Conservation (phyloP, 2,797 vertebrate species). For the Saguinus oedipus region DNA sequence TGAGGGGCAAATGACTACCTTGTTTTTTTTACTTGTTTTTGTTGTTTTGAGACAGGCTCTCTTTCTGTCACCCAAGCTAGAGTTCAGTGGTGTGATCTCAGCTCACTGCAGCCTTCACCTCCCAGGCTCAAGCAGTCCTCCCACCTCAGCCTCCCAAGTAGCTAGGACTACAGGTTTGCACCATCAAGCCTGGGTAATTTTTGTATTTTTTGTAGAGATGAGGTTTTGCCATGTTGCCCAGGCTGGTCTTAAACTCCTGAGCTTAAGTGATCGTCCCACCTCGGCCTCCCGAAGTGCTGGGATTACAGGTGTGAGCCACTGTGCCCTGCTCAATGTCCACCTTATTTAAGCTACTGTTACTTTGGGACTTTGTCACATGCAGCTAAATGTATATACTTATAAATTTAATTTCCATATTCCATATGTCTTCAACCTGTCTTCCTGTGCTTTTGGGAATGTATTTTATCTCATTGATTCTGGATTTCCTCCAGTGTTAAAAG, state of each 20-base stretch:
- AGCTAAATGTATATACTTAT: background rate
- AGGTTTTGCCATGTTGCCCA: too few species aligned
- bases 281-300: background rate
- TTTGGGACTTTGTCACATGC: background rate
- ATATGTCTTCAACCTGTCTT: background rate
- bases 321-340: background rate
- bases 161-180: too few species aligned
- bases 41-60: too few species aligned
- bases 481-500: slow-evolving; percentile 32
- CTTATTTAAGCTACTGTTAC: background rate
- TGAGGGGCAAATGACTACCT: background rate
- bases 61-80: too few species aligned
- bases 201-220: too few species aligned
- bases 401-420: background rate
- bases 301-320: background rate
- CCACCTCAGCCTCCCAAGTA: too few species aligned
- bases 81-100: too few species aligned
- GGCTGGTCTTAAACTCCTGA: background rate
- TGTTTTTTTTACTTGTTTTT: background rate
- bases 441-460: background rate
- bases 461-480: slow-evolving; percentile 20
- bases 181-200: too few species aligned
- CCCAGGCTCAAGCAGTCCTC: too few species aligned
- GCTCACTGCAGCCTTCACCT: too few species aligned
- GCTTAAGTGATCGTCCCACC: too few species aligned